Base-by-base conservation (phyloP, 1,140 invertebrate species). In the Theocolax elegans region DNA sequence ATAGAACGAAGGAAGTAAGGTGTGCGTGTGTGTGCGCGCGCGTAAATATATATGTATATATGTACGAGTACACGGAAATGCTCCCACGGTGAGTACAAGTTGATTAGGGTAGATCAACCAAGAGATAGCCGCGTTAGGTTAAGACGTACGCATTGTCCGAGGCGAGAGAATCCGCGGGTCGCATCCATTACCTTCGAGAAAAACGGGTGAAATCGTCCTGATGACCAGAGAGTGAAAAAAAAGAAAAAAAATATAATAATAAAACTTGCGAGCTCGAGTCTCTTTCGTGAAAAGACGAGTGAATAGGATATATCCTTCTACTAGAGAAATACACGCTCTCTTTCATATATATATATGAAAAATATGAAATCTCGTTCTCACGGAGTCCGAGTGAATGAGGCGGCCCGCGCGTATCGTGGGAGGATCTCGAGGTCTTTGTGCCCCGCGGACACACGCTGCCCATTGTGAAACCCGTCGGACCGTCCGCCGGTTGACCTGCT, bases 351-450 rank as follows among this genome's bases (percentile, higher is more conserved):
- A n/a, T n/a, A n/a, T 84, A 83, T 85, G 83, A 84, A 83, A 86
- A 85, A 86, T 85, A 85, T 85, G 83, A 85, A 84, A 85, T 83
- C 80, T 82, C 79, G 83, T 86, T 86, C 85, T 86, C 85, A 86
- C 85, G 85, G 81, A 25, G 54, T 29, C 31, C 23, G 64, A 66
- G 38, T 0, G 62, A 40, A 15, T 2, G 17, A 49, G 29, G 23
- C n/a, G 60, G 38, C 27, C 35, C 56, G 48, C 31, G 81, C 80
- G 82, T 85, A 85, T 86, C 84, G 84, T 85, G 83, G 84, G 84
- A 86, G 84, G 84, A 86, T 86, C 84, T 85, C 76, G 63, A 48
- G 66, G 73, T 72, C 74, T 75, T 81, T 80, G 77, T 81, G 56
- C 68, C 42, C 15, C 9, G 83, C 82, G 84, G 84, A 83, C n/a